Percentiles rank a stretch among this genome's conserved stretches.
Conservation (phyloP, 2,113 vertebrate species). For the human region GRCh38 chr5:137017501-137018000, state of each 20-base stretch:
- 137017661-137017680: slow-evolving; percentile 16
- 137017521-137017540: not conserved
- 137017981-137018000: not conserved
- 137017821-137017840: not conserved
- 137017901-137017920: too few relatives aligned
- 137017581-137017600: not conserved
- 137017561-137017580: not conserved
- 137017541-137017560: not conserved
- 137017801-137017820: not conserved
- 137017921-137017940: not conserved
- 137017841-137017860: not conserved
- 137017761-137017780: not conserved
- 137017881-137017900: not conserved
- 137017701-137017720: slow-evolving; percentile 30
- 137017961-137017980: not conserved
- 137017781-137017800: not conserved
- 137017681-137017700: not conserved
- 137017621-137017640: not conserved
- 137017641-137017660: slow-evolving; percentile 4
- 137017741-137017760: not conserved
- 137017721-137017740: slow-evolving; percentile 36
- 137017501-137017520: not conserved
- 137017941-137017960: not conserved
- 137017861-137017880: too few relatives aligned
- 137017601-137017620: not conserved